These are phyloP conservation scores for Nesoenas mayeri DNA, from an alignment of 2,113 vertebrate species.

Conservation along the genomic window DNA sequence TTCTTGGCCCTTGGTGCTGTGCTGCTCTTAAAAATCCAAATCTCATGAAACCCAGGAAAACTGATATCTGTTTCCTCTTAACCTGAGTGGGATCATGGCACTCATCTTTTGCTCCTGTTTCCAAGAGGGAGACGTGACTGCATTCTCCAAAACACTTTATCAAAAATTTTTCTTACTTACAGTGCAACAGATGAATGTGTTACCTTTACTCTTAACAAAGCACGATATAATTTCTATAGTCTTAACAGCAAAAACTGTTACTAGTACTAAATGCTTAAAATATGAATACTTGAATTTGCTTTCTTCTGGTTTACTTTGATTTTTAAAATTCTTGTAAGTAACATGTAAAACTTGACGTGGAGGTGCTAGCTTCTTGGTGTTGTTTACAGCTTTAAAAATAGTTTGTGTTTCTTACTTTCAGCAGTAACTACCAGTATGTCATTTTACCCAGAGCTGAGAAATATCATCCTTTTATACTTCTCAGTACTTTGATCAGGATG, in stretches of 20 bases:
- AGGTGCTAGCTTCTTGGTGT: background rate
- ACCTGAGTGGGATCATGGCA: background rate
- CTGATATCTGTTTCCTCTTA: background rate
- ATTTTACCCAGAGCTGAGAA: background rate
- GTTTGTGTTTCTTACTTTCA: background rate
- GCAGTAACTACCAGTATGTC: background rate
- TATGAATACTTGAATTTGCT: background rate
- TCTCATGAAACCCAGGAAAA: background rate
- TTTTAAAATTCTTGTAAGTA: background rate
- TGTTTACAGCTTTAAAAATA: background rate
- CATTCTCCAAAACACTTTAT: background rate
- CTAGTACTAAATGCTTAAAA: background rate
- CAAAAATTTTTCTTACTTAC: background rate
- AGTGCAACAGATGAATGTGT: background rate
- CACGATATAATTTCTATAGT: accelerated
- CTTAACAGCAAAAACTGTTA: background rate
- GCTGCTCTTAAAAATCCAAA: background rate
- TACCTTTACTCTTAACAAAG: background rate
- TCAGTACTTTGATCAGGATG: background rate
- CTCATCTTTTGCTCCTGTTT: background rate
- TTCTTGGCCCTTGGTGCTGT: background rate
- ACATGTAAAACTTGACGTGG: background rate
- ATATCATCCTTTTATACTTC: background rate
- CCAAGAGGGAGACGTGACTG: background rate
- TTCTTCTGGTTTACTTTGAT: background rate